A percentile compares a stretch with the other conserved stretches of the same genome.
phyloP scores from a whole-genome alignment of 1,140 invertebrate species.

The Manduca sexta region DNA sequence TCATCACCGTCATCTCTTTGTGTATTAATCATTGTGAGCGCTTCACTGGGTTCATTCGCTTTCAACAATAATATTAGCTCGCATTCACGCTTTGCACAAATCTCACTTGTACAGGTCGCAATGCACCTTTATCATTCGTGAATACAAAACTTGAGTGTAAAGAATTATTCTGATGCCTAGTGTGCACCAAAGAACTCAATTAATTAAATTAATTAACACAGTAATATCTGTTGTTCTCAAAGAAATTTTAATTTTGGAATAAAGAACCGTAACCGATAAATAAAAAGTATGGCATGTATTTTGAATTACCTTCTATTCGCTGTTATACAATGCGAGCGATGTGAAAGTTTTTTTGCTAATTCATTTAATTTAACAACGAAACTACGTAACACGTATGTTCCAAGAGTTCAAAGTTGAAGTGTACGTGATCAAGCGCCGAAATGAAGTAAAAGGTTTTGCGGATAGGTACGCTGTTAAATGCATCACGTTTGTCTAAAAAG shows the following conservation, averaged over 20 bases:
- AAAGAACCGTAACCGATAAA: too few relatives aligned
- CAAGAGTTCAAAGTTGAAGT: background rate
- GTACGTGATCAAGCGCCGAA: background rate
- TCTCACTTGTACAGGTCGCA: constrained; percentile 6
- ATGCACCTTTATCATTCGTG: background rate
- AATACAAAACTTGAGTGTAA: too few relatives aligned
- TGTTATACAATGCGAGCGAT: constrained; percentile 18
- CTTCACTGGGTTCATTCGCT: constrained; percentile 7
- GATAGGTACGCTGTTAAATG: too few relatives aligned
- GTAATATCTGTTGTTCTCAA: too few relatives aligned
- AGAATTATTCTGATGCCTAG: too few relatives aligned
- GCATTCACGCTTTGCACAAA: constrained; percentile 8
- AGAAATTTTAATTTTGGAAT: too few relatives aligned
- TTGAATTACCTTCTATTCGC: too few relatives aligned
- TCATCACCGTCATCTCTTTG: constrained; percentile 9
- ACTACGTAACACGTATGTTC: too few relatives aligned
- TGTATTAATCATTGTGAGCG: constrained; percentile 3
- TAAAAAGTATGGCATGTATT: too few relatives aligned
- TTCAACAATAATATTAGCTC: constrained; percentile 12
- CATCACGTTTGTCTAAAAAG: too few relatives aligned
- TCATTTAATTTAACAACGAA: constrained; percentile 7
- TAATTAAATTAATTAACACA: constrained; percentile 9
- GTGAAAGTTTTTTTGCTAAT: constrained; percentile 16
- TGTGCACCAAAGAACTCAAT: constrained; percentile 4
- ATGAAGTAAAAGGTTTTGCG: too few relatives aligned